Percentiles rank a stretch among this genome's conserved stretches.
Evolutionary conservation across 2,888 invertebrate species (phyloP).

Genomic region (Patella pellucida): DNA sequence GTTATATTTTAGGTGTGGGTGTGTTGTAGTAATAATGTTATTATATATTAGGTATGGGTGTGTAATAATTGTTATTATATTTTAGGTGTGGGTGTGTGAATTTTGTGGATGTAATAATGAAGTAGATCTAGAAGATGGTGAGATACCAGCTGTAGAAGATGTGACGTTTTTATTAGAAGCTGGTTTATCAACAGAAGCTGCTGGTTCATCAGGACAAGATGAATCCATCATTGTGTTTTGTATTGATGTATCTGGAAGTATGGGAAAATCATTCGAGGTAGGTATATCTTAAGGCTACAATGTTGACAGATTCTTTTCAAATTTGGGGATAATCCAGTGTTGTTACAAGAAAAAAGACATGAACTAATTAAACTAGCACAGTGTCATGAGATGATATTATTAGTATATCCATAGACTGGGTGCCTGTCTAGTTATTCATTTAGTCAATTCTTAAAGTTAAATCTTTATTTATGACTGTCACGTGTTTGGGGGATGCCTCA

Average conservation of each 20-base stretch:
- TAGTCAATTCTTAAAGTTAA: too few species aligned
- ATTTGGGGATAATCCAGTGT: too few species aligned
- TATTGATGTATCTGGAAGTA: conserved; percentile 69
- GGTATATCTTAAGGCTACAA: neutral
- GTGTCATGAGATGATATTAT: too few species aligned
- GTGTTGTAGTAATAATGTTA: neutral
- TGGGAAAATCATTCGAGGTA: conserved; percentile 69
- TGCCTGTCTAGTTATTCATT: too few species aligned
- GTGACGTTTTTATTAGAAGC: conserved; percentile 67
- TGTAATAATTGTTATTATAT: neutral
- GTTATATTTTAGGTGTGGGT: neutral
- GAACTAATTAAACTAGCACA: too few species aligned
- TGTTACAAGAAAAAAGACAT: too few species aligned
- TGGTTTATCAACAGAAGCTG: conserved; percentile 57
- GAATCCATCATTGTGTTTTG: conserved; percentile 66
- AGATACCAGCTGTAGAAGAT: conserved; percentile 60
- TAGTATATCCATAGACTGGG: too few species aligned
- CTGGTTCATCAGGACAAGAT: conserved; percentile 58
- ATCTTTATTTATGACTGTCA: too few species aligned
- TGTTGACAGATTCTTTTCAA: too few species aligned
- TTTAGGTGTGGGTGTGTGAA: conserved; percentile 66
- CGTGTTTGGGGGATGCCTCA: too few species aligned
- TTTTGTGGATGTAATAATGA: conserved; percentile 58
- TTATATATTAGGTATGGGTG: neutral
- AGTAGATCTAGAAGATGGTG: conserved; percentile 63